These are phyloP conservation scores for Andrena haemorrhoa DNA, from an alignment of 2,888 invertebrate species.

Conservation along the genomic window DNA sequence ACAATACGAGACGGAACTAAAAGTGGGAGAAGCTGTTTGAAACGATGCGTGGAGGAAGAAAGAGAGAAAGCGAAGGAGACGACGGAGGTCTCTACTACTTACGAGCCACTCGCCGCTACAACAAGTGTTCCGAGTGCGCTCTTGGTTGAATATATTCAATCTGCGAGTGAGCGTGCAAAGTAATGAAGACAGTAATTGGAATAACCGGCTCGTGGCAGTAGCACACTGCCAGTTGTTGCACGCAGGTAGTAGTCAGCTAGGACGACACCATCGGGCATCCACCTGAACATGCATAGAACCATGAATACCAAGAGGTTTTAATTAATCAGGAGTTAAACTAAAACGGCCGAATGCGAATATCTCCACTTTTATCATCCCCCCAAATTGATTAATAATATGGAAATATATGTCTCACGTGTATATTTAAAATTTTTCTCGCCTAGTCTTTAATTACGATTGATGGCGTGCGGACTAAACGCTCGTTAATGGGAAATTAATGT, in stretches of 20 bases:
- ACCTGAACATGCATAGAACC: constrained; percentile 6
- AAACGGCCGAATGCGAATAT: too few relatives aligned
- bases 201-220: constrained; percentile 46
- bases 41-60: not conserved
- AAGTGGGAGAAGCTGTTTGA: not conserved
- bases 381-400: too few relatives aligned
- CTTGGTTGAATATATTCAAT: constrained; percentile 65
- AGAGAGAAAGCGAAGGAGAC: not conserved
- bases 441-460: too few relatives aligned
- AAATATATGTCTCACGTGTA: too few relatives aligned
- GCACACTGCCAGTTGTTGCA: constrained; percentile 28
- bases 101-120: constrained; percentile 19
- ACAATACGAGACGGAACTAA: not conserved
- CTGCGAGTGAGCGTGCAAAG: constrained; percentile 57
- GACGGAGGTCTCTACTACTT: constrained; percentile 23
- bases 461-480: too few relatives aligned
- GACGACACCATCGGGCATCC: constrained; percentile 4
- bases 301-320: constrained; percentile 6
- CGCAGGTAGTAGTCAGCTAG: constrained; percentile 1
- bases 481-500: too few relatives aligned
- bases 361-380: too few relatives aligned
- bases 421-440: too few relatives aligned
- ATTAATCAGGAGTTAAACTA: constrained; percentile 2
- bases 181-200: constrained; percentile 71
- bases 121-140: constrained; percentile 35